Evolutionary conservation across 2,113 vertebrate species (phyloP).

Genomic region (Tichodroma muraria): DNA sequence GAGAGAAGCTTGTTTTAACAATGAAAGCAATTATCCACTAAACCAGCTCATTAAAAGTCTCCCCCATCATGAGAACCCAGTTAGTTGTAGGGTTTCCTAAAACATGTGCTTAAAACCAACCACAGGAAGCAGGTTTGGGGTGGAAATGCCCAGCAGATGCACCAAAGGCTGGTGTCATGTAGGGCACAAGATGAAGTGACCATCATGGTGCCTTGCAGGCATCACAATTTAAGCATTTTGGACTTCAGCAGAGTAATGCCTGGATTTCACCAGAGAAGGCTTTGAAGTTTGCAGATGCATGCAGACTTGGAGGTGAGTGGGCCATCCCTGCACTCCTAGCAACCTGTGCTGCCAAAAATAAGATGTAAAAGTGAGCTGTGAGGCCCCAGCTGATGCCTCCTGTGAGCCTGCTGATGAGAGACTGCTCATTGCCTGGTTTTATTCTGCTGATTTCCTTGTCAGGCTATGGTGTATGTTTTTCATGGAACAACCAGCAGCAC

Average conservation of each 20-base stretch:
- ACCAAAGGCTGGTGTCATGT: background rate
- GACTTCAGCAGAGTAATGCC: background rate
- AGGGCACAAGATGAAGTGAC: background rate
- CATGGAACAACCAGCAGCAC: background rate
- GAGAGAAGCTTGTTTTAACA: background rate
- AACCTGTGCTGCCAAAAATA: background rate
- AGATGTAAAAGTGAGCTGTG: background rate
- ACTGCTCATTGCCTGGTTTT: background rate
- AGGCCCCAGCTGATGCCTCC: background rate
- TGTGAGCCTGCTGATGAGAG: background rate
- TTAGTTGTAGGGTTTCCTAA: background rate
- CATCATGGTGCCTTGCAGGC: background rate
- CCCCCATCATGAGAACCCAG: background rate
- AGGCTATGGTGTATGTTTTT: background rate
- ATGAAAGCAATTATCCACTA: background rate
- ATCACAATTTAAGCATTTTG: background rate
- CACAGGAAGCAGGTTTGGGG: background rate
- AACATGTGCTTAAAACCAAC: background rate
- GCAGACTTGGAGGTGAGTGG: fast-evolving
- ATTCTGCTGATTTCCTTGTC: background rate
- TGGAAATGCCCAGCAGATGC: background rate
- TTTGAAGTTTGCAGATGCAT: background rate
- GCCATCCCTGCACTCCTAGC: background rate
- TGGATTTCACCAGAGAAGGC: background rate
- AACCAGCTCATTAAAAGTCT: background rate